Evolutionary conservation across 2,888 invertebrate species (phyloP).

Genomic region (Archaeoteleia sp.): DNA sequence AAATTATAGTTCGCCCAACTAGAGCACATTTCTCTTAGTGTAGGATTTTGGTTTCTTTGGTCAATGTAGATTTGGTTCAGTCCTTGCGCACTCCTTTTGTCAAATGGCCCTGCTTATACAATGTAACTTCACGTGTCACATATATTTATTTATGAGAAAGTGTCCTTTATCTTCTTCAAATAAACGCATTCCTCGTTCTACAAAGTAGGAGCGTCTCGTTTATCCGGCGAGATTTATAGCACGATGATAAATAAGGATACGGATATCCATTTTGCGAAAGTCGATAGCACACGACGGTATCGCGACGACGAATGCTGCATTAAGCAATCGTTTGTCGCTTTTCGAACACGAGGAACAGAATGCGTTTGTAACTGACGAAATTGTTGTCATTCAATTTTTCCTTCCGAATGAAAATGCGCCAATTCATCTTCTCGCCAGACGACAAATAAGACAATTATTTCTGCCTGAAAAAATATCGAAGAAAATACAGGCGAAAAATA

Average conservation of each 20-base stretch:
- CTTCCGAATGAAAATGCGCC: conserved; percentile 21
- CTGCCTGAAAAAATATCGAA: no score
- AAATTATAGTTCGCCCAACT: no score
- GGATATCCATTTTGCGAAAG: conserved; percentile 44
- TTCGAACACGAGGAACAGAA: conserved; percentile 12
- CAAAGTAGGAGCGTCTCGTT: conserved; percentile 30
- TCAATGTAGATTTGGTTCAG: conserved; percentile 14
- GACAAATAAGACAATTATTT: conserved; percentile 16
- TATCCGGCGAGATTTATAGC: conserved; percentile 42
- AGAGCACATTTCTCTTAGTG: no score
- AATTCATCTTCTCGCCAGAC: conserved; percentile 21
- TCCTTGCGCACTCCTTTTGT: conserved; percentile 1
- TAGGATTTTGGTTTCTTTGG: no score
- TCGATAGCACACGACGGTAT: conserved; percentile 40
- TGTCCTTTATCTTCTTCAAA: conserved; percentile 43
- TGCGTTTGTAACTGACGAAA: conserved; percentile 4
- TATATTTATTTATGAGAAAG: conserved; percentile 33
- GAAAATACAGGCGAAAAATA: no score
- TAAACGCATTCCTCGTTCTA: conserved; percentile 27
- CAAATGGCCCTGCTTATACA: conserved; percentile 20
- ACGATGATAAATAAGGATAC: conserved; percentile 45
- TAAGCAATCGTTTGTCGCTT: conserved; percentile 28
- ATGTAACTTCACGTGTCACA: conserved; percentile 19
- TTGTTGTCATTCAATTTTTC: conserved; percentile 34
- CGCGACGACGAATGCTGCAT: conserved; percentile 28